Conservation (phyloP, 2,797 vertebrate species). For the Crypturellus tataupa region DNA sequence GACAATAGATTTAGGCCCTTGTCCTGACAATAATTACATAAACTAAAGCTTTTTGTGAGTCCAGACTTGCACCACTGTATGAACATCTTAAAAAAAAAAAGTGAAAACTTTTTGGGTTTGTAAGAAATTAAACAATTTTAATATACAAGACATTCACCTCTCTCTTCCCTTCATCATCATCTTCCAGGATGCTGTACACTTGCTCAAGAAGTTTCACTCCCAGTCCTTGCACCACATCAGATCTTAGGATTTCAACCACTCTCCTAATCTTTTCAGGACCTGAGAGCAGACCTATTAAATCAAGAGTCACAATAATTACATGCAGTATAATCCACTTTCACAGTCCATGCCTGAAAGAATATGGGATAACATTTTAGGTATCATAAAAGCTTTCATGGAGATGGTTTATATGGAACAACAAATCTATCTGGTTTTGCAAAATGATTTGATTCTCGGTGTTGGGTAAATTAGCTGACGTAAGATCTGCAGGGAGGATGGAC, state of each 20-base stretch:
- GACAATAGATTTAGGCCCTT: background rate
- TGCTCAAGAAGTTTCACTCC: slow-evolving; percentile 92
- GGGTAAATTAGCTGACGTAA: background rate
- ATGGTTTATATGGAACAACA: background rate
- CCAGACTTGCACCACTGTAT: background rate
- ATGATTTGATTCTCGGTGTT: background rate
- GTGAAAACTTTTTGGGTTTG: background rate
- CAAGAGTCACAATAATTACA: background rate
- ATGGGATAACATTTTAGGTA: accelerated
- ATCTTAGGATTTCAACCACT: slow-evolving; percentile 91
- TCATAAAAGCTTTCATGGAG: background rate
- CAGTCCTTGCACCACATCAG: slow-evolving; percentile 91
- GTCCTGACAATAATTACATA: background rate
- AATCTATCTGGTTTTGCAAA: background rate
- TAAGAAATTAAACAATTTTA: background rate
- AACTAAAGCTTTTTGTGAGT: background rate
- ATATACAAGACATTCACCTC: slow-evolving; percentile 82
- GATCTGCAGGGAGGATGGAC: background rate
- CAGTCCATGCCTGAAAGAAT: background rate
- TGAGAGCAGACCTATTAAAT: slow-evolving; percentile 81
- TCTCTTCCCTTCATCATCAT: slow-evolving; percentile 89
- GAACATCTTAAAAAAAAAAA: background rate
- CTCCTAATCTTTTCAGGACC: slow-evolving; percentile 91
- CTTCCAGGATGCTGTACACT: slow-evolving; percentile 92
- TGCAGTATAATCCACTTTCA: background rate